A percentile compares a stretch with the other conserved stretches of the same genome.
Conservation (phyloP, 64 coral and sea anemone genomes). For the Actinia tenebrosa region DNA sequence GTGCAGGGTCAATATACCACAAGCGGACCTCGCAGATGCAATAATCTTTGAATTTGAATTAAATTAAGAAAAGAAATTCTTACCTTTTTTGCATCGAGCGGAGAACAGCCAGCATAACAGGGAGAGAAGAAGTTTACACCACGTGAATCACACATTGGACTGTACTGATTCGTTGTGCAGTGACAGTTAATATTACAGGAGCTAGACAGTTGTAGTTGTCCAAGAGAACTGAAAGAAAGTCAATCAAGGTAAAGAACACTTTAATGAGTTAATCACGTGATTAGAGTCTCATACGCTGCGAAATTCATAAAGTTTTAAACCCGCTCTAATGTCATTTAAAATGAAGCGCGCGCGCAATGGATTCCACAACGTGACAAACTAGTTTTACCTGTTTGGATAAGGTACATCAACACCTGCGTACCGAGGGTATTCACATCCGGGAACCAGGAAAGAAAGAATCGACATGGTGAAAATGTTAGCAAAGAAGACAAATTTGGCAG, state of each 20-base stretch:
- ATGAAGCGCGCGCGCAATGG: not conserved
- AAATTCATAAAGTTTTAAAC: not conserved
- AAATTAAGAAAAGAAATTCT: not conserved
- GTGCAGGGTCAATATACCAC: no score
- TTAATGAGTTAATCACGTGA: no score
- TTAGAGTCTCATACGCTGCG: no score
- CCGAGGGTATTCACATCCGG: conserved; percentile 49
- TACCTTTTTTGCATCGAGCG: not conserved
- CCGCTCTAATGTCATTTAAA: not conserved
- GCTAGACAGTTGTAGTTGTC: not conserved
- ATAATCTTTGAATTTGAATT: not conserved
- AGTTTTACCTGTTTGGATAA: conserved; percentile 44
- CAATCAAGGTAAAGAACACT: not conserved
- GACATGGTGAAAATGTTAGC: conserved; percentile 20
- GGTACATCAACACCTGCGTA: conserved; percentile 45
- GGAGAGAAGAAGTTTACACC: conserved; percentile 37
- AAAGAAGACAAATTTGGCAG: conserved; percentile 35
- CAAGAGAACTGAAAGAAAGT: not conserved
- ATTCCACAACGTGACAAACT: not conserved
- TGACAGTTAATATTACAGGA: conserved; percentile 6
- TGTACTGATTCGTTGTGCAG: conserved; percentile 24
- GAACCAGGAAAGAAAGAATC: conserved; percentile 41
- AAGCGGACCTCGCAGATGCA: no score
- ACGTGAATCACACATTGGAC: conserved; percentile 29
- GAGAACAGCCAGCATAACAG: conserved; percentile 41